phyloP scores from a whole-genome alignment of 1,140 invertebrate genomes.

The Neodiprion pinetum region DNA sequence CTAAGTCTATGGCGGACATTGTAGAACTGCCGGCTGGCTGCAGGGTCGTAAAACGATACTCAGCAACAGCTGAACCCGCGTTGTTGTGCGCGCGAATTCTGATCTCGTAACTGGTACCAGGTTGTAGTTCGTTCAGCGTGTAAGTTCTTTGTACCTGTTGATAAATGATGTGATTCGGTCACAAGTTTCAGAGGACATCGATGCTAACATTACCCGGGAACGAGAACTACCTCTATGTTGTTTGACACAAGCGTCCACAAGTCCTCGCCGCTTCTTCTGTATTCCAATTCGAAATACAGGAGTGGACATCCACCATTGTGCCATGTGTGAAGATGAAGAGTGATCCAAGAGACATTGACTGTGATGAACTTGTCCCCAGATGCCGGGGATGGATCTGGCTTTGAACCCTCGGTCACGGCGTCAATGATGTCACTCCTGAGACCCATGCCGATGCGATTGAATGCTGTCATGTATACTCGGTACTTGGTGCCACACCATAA shows the following conservation, averaged over 20 bases:
- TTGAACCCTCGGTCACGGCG: constrained; percentile 83
- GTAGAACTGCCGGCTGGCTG: constrained; percentile 72
- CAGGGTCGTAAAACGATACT: constrained; percentile 88
- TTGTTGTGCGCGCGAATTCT: constrained; percentile 91
- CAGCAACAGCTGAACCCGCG: constrained; percentile 84
- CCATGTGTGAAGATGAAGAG: constrained; percentile 87
- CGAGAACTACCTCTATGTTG: constrained; percentile 60
- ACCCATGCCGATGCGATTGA: constrained; percentile 88
- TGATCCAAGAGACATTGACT: constrained; percentile 88
- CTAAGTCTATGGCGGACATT: constrained; percentile 53
- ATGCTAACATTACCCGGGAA: constrained; percentile 12
- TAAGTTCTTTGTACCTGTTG: constrained; percentile 71
- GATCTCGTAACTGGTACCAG: constrained; percentile 87
- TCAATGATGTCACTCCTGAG: constrained; percentile 86
- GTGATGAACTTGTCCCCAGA: constrained; percentile 74
- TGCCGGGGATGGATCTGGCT: constrained; percentile 76
- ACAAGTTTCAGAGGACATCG: background rate
- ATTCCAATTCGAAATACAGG: constrained; percentile 86
- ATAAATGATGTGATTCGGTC: constrained; percentile 10
- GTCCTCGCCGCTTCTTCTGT: constrained; percentile 66
- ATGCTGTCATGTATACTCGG: constrained; percentile 87
- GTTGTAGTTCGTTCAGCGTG: constrained; percentile 79
- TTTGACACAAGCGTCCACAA: constrained; percentile 67
- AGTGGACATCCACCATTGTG: constrained; percentile 90
- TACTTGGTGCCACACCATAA: constrained; percentile 89